phyloP scores from a whole-genome alignment of 2,797 vertebrate species.

The Poecilia velifera region DNA sequence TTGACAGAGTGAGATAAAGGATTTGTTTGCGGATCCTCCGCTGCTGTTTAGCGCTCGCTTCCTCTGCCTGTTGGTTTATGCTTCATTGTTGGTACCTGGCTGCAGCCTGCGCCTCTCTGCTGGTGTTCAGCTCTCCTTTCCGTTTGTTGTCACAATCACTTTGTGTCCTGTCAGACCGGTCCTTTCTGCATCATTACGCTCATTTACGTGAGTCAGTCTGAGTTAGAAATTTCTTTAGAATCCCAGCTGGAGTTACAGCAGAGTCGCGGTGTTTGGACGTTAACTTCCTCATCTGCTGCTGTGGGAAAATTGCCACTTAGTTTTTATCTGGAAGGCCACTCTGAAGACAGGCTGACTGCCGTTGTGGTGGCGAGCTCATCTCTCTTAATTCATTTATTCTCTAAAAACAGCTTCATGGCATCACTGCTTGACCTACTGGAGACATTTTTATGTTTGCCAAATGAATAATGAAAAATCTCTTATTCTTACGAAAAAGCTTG shows the following conservation, averaged over 20 bases:
- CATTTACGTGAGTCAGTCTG: neutral
- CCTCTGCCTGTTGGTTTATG: slow-evolving; percentile 11
- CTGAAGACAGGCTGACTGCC: slow-evolving; percentile 26
- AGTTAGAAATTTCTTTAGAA: slow-evolving; percentile 1
- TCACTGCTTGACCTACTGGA: neutral
- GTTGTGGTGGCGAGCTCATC: slow-evolving; percentile 32
- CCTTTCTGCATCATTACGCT: neutral
- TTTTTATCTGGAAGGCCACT: slow-evolving; percentile 43
- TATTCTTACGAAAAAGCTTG: too few relatives aligned
- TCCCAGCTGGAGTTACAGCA: neutral
- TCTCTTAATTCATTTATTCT: neutral
- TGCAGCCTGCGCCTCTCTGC: slow-evolving; percentile 2
- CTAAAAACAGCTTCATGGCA: slow-evolving; percentile 10
- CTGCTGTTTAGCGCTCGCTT: neutral
- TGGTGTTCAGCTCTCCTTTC: slow-evolving; percentile 11
- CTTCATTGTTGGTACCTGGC: neutral
- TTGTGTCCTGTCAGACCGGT: slow-evolving; percentile 18
- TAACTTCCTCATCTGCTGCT: slow-evolving; percentile 22
- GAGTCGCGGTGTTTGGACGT: slow-evolving; percentile 15
- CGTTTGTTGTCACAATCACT: neutral
- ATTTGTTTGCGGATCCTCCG: slow-evolving; percentile 31
- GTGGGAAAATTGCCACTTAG: slow-evolving; percentile 11
- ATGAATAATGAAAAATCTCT: neutral
- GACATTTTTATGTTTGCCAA: neutral
- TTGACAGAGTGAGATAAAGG: neutral